Evolutionary conservation across 2,113 vertebrate species (phyloP).

Genomic region (Lathamus discolor): DNA sequence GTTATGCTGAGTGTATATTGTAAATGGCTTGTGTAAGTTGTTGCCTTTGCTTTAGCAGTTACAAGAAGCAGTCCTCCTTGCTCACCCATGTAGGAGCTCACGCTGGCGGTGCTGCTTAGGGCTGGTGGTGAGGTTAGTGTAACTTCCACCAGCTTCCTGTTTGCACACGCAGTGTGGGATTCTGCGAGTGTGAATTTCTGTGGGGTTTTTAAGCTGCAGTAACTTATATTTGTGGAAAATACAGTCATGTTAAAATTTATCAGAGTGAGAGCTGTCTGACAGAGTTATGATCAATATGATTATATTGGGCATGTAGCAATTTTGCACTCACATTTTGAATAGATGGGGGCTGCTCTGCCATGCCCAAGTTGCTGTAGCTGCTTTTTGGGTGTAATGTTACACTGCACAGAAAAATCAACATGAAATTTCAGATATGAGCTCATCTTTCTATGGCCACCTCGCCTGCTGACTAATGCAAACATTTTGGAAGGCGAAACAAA

Average conservation of each 20-base stretch:
- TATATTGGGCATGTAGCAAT: accelerated
- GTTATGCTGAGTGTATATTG: not conserved
- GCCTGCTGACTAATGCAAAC: not conserved
- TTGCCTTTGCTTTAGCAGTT: not conserved
- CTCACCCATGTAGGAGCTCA: not conserved
- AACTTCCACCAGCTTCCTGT: not conserved
- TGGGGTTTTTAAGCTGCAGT: not conserved
- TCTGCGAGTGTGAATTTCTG: accelerated
- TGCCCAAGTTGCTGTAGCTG: not conserved
- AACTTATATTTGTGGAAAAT: accelerated
- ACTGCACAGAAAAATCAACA: not conserved
- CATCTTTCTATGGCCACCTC: not conserved
- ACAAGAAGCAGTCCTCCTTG: not conserved
- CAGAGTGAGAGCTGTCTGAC: not conserved
- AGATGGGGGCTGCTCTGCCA: not conserved
- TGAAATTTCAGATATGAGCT: not conserved
- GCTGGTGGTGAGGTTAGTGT: not conserved
- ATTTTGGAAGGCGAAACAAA: not conserved
- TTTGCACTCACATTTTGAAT: not conserved
- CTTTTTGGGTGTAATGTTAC: not conserved
- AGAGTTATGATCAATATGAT: not conserved
- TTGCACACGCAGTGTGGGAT: accelerated
- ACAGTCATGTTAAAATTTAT: accelerated
- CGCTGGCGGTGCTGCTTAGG: not conserved
- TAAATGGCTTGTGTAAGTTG: not conserved